These are phyloP conservation scores for Ficedula albicollis DNA, from an alignment of 2,797 vertebrate genomes.

Conservation along the genomic window DNA sequence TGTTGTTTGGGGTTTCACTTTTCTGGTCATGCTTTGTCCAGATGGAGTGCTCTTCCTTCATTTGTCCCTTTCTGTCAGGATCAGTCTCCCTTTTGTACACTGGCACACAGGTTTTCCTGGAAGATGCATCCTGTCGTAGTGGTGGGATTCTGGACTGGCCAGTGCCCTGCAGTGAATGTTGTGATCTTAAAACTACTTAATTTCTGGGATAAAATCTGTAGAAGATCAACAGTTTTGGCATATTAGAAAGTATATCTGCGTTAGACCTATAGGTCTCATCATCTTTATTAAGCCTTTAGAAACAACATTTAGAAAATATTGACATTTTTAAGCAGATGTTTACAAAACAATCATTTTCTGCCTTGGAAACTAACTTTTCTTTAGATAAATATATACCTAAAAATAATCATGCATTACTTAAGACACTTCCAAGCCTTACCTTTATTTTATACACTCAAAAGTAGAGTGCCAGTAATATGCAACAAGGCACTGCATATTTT, in stretches of 20 bases:
- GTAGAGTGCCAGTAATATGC: neutral
- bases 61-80: neutral
- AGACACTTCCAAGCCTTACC: neutral
- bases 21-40: neutral
- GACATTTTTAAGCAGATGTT: neutral
- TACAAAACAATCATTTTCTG: neutral
- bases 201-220: neutral
- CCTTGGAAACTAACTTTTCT: neutral
- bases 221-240: neutral
- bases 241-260: neutral
- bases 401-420: neutral
- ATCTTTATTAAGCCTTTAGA: neutral
- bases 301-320: neutral
- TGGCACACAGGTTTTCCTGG: neutral
- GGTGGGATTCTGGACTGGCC: neutral
- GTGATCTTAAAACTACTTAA: neutral
- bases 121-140: neutral
- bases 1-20: neutral
- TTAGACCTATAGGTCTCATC: neutral
- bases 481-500: neutral
- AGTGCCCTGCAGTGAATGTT: neutral
- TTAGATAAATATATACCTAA: neutral
- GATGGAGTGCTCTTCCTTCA: neutral
- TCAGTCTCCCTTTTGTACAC: accelerated
- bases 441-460: neutral